A percentile compares a stretch with the other conserved stretches of the same genome.
phyloP scores from a whole-genome alignment of 2,888 invertebrate genomes.

The Scaptomyza parva region DNA sequence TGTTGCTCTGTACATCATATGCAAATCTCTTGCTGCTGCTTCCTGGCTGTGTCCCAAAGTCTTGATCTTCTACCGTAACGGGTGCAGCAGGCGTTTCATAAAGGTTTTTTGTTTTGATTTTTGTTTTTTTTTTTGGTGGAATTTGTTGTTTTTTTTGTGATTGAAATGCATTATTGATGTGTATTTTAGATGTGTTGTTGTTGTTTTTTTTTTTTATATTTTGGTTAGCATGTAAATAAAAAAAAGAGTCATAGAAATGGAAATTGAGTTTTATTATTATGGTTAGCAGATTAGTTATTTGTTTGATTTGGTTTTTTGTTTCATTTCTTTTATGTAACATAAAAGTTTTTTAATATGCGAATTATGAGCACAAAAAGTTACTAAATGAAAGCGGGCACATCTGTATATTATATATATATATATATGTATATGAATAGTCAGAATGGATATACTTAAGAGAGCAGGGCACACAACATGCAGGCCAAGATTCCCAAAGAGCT shows the following conservation, averaged over 20 bases:
- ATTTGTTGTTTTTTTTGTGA: constrained; percentile 17
- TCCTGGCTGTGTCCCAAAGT: constrained; percentile 30
- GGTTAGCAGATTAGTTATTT: constrained; percentile 74
- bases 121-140: constrained; percentile 26
- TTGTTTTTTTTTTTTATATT: constrained; percentile 31
- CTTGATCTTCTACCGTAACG: constrained; percentile 51
- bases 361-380: constrained; percentile 72
- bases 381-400: constrained; percentile 67
- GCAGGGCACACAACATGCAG: constrained; percentile 68
- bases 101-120: constrained; percentile 14
- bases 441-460: constrained; percentile 37
- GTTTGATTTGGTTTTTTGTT: constrained; percentile 32
- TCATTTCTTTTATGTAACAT: constrained; percentile 35
- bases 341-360: constrained; percentile 50
- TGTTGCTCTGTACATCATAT: constrained; percentile 25
- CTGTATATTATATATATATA: constrained; percentile 32
- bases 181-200: constrained; percentile 45
- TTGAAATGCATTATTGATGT: constrained; percentile 28
- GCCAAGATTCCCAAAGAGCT: constrained; percentile 44
- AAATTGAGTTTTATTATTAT: constrained; percentile 73
- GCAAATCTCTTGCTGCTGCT: constrained; percentile 32
- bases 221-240: constrained; percentile 79
- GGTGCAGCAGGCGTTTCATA: constrained; percentile 29
- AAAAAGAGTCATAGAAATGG: constrained; percentile 76
- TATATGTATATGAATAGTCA: constrained; percentile 33